Percentiles rank a stretch among this genome's conserved stretches.
These are phyloP conservation scores for Distichodus sexfasciatus DNA, from an alignment of 2,797 vertebrate species.

Conservation along the genomic window DNA sequence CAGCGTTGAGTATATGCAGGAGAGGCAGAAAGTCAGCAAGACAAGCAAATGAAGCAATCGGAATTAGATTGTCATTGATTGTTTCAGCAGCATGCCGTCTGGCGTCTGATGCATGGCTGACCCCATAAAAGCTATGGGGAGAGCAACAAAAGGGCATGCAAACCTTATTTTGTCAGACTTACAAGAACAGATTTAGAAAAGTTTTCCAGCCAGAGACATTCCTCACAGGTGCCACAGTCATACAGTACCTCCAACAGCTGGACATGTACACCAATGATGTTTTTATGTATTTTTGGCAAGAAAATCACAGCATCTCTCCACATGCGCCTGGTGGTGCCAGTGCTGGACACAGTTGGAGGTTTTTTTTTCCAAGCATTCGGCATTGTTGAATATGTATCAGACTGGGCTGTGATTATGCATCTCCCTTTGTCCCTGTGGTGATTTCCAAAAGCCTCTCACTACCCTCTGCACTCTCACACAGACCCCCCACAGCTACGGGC, in stretches of 20 bases:
- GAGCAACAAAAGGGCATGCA: conserved; percentile 37
- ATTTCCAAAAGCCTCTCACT: conserved; percentile 31
- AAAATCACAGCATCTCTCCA: not conserved
- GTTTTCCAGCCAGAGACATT: no score
- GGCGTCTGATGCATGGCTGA: conserved; percentile 49
- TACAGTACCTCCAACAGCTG: no score
- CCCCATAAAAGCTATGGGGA: conserved; percentile 42
- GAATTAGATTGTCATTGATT: conserved; percentile 61
- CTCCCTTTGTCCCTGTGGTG: conserved; percentile 35
- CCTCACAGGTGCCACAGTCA: no score
- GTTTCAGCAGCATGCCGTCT: conserved; percentile 51
- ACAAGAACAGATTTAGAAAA: no score
- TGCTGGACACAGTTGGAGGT: conserved; percentile 22
- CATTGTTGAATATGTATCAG: conserved; percentile 34
- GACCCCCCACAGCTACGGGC: conserved; percentile 27
- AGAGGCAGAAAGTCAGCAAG: conserved; percentile 15
- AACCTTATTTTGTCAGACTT: not conserved
- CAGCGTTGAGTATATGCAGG: not conserved
- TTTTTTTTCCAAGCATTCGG: conserved; percentile 6
- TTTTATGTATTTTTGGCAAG: not conserved
- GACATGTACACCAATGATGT: no score
- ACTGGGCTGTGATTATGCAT: conserved; percentile 24
- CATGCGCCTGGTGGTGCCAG: not conserved
- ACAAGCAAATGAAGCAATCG: conserved; percentile 49
- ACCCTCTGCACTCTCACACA: conserved; percentile 5